These are phyloP conservation scores for Apodemus speciosus DNA, from an alignment of 2,113 vertebrate species.

Conservation along the genomic window DNA sequence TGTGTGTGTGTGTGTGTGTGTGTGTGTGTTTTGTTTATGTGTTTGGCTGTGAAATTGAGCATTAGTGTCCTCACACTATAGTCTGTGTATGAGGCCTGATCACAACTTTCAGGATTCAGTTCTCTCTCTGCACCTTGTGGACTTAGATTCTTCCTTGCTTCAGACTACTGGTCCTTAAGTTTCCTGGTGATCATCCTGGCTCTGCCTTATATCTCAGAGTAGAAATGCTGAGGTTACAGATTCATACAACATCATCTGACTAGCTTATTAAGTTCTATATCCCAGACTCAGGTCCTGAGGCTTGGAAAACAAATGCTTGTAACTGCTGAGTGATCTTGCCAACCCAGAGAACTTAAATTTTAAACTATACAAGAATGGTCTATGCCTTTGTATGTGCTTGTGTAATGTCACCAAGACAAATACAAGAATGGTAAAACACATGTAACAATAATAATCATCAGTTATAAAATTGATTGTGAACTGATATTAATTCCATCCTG, in stretches of 20 bases:
- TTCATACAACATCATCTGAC: neutral
- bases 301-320: neutral
- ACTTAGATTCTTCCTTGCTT: neutral
- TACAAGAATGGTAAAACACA: neutral
- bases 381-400: neutral
- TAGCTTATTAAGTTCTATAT: neutral
- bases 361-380: neutral
- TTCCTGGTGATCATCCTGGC: neutral
- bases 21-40: neutral
- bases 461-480: neutral
- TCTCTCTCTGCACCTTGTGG: neutral
- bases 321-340: too few relatives aligned
- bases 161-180: neutral
- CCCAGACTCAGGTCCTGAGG: neutral
- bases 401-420: neutral
- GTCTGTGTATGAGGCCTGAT: neutral
- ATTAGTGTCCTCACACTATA: neutral
- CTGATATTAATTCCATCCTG: neutral
- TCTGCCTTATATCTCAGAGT: neutral
- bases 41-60: neutral
- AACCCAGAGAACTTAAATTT: neutral
- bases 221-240: neutral
- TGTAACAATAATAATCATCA: neutral
- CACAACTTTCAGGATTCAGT: neutral
- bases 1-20: neutral